phyloP scores from a whole-genome alignment of 2,888 invertebrate genomes.

The Iselma pallidipennis region DNA sequence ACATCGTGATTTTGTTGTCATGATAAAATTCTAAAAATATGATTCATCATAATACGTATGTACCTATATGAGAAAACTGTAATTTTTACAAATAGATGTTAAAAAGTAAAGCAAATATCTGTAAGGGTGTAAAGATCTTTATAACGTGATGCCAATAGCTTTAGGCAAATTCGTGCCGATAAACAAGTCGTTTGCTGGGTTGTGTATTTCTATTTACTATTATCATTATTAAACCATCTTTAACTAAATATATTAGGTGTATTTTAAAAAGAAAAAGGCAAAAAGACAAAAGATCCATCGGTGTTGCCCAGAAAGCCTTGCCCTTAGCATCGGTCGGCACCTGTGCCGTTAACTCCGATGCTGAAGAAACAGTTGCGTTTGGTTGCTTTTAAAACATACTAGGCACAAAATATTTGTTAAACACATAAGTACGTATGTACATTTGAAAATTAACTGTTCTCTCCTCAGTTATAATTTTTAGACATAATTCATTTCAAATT shows the following conservation, averaged over 20 bases:
- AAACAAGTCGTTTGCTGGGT: conserved; percentile 9
- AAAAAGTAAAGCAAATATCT: no score
- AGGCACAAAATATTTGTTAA: not conserved
- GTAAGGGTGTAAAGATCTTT: no score
- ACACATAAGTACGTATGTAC: no score
- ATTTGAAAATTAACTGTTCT: not conserved
- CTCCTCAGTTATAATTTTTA: not conserved
- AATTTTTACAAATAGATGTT: no score
- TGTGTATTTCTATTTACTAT: no score
- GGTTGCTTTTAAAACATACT: not conserved
- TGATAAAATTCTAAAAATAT: not conserved
- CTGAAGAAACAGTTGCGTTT: conserved; percentile 8
- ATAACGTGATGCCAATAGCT: conserved; percentile 16
- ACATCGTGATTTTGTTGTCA: not conserved
- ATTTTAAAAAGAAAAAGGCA: no score
- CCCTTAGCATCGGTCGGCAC: conserved; percentile 34
- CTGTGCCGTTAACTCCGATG: conserved; percentile 29
- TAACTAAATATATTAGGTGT: no score
- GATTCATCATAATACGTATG: no score
- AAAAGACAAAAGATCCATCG: no score
- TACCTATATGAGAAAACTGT: not conserved
- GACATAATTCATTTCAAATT: not conserved
- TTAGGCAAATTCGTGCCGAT: conserved; percentile 19
- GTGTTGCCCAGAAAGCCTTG: conserved; percentile 32
- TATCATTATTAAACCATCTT: no score